phyloP scores from a whole-genome alignment of 2,888 invertebrate species.

The Acleris emargana region DNA sequence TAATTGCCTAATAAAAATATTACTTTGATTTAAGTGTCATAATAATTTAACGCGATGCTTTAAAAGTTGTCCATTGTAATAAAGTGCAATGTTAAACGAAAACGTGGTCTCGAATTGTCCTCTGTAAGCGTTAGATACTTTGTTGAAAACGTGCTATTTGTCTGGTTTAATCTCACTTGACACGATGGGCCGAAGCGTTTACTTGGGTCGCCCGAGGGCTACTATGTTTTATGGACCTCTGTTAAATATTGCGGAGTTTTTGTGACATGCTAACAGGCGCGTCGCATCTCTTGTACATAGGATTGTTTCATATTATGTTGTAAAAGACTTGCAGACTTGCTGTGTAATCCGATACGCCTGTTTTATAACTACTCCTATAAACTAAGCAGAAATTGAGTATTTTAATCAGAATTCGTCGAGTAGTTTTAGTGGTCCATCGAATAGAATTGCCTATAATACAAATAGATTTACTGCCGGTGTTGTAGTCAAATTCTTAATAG shows the following conservation, averaged over 20 bases:
- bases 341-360: too few relatives aligned
- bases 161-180: constrained; percentile 61
- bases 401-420: too few relatives aligned
- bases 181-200: constrained; percentile 55
- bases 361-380: too few relatives aligned
- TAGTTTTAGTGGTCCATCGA: too few relatives aligned
- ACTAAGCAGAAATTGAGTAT: too few relatives aligned
- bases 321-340: too few relatives aligned
- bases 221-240: constrained; percentile 63
- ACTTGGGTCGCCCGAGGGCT: constrained; percentile 60
- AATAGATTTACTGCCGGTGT: too few relatives aligned
- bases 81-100: constrained; percentile 29
- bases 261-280: neutral
- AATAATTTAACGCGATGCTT: constrained; percentile 42
- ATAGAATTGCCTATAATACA: too few relatives aligned
- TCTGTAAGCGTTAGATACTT: constrained; percentile 30
- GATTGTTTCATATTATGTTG: too few relatives aligned
- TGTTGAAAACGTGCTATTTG: constrained; percentile 47
- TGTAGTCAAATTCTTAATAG: too few relatives aligned
- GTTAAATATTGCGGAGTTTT: constrained; percentile 56
- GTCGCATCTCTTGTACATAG: too few relatives aligned
- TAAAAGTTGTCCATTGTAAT: constrained; percentile 33
- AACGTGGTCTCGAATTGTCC: constrained; percentile 3
- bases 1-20: constrained; percentile 63
- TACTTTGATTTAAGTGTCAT: constrained; percentile 51